Conservation (phyloP, 2,113 vertebrate genomes). For the Corvus hawaiiensis region DNA sequence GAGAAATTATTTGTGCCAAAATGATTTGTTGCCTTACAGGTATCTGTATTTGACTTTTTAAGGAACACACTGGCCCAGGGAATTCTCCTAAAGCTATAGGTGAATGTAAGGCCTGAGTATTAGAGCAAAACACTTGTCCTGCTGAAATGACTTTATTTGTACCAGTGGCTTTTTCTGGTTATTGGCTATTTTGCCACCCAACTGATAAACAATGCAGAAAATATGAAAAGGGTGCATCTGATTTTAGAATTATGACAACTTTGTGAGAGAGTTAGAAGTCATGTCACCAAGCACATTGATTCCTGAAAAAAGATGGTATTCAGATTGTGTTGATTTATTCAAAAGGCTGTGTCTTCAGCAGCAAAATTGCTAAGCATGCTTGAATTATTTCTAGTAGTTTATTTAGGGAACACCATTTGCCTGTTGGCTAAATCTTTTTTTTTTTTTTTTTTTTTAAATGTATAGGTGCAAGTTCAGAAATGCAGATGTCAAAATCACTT, state of each 20-base stretch:
- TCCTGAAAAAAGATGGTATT: neutral
- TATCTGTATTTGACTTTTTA: neutral
- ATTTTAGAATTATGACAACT: neutral
- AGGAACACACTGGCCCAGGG: neutral
- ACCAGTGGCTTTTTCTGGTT: neutral
- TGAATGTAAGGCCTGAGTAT: neutral
- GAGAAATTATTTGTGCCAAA: neutral
- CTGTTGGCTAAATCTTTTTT: neutral
- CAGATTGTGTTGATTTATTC: neutral
- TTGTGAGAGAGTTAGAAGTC: neutral
- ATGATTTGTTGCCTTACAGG: neutral
- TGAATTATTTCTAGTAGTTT: neutral
- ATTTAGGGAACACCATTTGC: neutral
- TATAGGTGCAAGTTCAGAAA: neutral
- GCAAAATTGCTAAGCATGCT: neutral
- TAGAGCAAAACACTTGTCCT: neutral
- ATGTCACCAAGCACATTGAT: neutral
- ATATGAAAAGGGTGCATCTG: neutral
- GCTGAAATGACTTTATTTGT: neutral
- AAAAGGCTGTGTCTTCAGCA: neutral
- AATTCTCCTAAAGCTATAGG: neutral
- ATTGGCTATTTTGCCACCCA: neutral
- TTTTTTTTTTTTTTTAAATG: neutral
- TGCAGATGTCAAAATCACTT: neutral
- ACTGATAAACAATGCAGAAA: neutral